Evolutionary conservation across 2,113 vertebrate species (phyloP).

Genomic region (Cyanistes caeruleus): DNA sequence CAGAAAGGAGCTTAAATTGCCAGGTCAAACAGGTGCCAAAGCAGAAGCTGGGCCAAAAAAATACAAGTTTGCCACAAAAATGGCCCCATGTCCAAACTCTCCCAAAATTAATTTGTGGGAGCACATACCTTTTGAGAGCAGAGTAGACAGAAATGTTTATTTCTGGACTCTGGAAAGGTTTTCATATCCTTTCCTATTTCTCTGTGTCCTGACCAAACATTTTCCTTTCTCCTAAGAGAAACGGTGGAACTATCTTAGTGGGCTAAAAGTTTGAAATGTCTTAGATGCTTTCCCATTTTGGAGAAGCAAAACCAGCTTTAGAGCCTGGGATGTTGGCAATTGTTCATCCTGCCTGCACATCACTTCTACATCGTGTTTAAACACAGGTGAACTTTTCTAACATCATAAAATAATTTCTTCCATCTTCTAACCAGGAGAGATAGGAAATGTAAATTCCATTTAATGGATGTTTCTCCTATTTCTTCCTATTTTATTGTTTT

Average conservation of each 20-base stretch:
- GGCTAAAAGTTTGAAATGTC: not conserved
- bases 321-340: not conserved
- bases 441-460: not conserved
- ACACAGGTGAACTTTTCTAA: not conserved
- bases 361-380: not conserved
- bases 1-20: not conserved
- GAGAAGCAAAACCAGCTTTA: not conserved
- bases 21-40: constrained; percentile 9
- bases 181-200: not conserved
- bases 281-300: not conserved
- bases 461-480: not conserved
- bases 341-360: not conserved
- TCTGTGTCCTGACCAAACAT: not conserved
- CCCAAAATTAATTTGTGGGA: not conserved
- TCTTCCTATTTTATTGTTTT: not conserved
- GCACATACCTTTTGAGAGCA: not conserved
- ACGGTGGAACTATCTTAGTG: not conserved
- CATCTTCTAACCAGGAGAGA: not conserved
- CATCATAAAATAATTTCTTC: not conserved
- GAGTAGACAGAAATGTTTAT: not conserved
- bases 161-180: not conserved
- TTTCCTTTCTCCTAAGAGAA: not conserved
- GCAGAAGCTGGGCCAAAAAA: not conserved
- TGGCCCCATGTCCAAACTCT: not conserved
- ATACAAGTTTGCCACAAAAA: not conserved